Evolutionary conservation across 2,888 invertebrate species (phyloP).

Genomic region (Plebejus anna): DNA sequence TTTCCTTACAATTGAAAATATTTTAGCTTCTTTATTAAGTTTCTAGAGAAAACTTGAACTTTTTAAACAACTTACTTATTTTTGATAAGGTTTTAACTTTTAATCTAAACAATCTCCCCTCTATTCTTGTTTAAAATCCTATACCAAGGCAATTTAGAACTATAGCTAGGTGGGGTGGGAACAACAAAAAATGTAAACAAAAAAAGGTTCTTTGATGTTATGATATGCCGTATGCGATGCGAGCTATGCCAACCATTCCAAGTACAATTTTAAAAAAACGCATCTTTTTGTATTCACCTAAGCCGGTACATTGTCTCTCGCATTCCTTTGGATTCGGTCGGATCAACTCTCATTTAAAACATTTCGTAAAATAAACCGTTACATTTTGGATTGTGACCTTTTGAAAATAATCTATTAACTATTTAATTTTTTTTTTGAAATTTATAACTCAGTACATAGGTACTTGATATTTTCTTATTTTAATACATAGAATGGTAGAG

Average conservation of each 20-base stretch:
- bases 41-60: too few relatives aligned
- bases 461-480: not conserved
- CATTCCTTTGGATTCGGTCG: slow-evolving; percentile 24
- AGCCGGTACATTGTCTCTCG: slow-evolving; percentile 20
- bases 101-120: not conserved
- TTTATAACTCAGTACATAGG: not conserved
- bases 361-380: not conserved
- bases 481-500: too few relatives aligned
- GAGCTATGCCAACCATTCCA: slow-evolving; percentile 25
- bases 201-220: slow-evolving; percentile 20
- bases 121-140: not conserved
- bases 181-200: slow-evolving; percentile 18
- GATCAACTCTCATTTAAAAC: slow-evolving; percentile 15
- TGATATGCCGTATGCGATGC: not conserved
- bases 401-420: not conserved
- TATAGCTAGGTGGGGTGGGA: not conserved
- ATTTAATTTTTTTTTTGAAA: not conserved
- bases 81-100: not conserved
- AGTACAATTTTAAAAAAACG: slow-evolving; percentile 25
- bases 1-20: too few relatives aligned
- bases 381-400: not conserved
- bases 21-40: too few relatives aligned
- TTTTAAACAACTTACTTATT: too few relatives aligned
- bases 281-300: slow-evolving; percentile 26
- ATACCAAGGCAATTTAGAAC: not conserved